Conservation (phyloP, 23 tunicate genomes). For the Trididemnum clinides region DNA sequence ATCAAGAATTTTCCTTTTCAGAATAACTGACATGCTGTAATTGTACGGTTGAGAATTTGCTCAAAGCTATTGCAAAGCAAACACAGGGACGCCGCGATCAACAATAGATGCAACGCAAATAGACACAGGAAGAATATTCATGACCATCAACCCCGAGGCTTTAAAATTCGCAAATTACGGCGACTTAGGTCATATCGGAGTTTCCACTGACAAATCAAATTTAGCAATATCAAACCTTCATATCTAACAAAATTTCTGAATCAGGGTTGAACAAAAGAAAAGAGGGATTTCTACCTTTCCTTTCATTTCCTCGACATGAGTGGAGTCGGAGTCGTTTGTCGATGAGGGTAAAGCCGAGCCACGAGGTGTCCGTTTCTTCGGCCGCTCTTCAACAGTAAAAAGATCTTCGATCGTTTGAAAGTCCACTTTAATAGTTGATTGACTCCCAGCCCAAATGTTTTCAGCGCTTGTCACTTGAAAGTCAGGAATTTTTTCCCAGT, state of each 20-base stretch:
- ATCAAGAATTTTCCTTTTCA: no score
- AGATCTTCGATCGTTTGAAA: slow-evolving; percentile 65
- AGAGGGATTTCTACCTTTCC: slow-evolving; percentile 34
- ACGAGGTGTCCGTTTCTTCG: slow-evolving; percentile 29
- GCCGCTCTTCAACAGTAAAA: slow-evolving; percentile 53
- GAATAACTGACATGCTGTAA: no score
- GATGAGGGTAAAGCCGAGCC: neutral
- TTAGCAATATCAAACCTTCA: neutral
- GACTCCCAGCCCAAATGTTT: slow-evolving; percentile 41
- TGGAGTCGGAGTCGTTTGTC: slow-evolving; percentile 29
- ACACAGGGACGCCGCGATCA: no score
- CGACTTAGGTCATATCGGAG: no score
- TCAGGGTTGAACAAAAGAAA: neutral
- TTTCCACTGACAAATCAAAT: no score
- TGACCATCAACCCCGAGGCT: no score
- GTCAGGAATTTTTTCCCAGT: slow-evolving; percentile 88
- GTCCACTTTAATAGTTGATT: slow-evolving; percentile 48
- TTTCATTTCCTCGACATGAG: slow-evolving; percentile 28
- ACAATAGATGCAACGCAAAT: no score
- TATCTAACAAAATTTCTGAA: neutral
- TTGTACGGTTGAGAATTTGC: no score
- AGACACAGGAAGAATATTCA: no score
- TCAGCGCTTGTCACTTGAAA: slow-evolving; percentile 57
- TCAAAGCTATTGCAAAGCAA: no score
- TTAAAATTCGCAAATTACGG: no score